These are phyloP conservation scores for Amphimedon queenslandica DNA, from an alignment of 37 sponge, comb jelly and placozoan genomes.

Conservation along the genomic window DNA sequence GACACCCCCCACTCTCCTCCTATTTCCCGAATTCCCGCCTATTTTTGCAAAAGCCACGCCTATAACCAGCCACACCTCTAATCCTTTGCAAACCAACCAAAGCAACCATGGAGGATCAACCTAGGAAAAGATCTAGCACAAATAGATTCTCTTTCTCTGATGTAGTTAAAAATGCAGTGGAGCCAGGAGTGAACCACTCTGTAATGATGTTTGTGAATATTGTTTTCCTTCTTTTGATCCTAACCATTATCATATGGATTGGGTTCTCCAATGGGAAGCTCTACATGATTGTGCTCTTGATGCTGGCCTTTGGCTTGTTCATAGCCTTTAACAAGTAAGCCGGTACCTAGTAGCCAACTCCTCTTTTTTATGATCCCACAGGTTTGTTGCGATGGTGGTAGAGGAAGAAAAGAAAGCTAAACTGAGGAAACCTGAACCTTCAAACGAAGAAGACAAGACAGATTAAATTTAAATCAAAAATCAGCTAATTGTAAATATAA, in stretches of 20 bases:
- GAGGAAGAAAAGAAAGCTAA: too few relatives aligned
- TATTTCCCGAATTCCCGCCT: too few relatives aligned
- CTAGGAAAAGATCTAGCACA: not conserved
- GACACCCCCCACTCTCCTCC: too few relatives aligned
- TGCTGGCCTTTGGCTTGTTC: slow-evolving; percentile 21
- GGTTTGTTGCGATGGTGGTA: too few relatives aligned
- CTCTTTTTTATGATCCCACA: not conserved
- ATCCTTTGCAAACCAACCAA: not conserved
- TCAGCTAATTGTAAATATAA: too few relatives aligned
- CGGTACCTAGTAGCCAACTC: not conserved
- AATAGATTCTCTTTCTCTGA: slow-evolving; percentile 3
- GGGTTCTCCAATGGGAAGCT: slow-evolving; percentile 27
- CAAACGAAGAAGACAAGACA: too few relatives aligned
- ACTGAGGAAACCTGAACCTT: too few relatives aligned
- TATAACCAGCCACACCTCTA: too few relatives aligned
- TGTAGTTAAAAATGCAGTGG: slow-evolving; percentile 40
- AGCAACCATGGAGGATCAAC: not conserved
- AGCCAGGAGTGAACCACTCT: slow-evolving; percentile 56
- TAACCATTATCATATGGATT: slow-evolving; percentile 12
- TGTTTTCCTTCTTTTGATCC: slow-evolving; percentile 30
- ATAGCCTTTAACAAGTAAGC: slow-evolving; percentile 34
- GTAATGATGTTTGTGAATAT: slow-evolving; percentile 42
- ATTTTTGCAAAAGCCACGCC: too few relatives aligned
- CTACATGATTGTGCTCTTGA: slow-evolving; percentile 26
- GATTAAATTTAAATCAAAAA: too few relatives aligned